These are phyloP conservation scores for Watsonalla cultraria DNA, from an alignment of 2,888 invertebrate genomes.

Conservation along the genomic window DNA sequence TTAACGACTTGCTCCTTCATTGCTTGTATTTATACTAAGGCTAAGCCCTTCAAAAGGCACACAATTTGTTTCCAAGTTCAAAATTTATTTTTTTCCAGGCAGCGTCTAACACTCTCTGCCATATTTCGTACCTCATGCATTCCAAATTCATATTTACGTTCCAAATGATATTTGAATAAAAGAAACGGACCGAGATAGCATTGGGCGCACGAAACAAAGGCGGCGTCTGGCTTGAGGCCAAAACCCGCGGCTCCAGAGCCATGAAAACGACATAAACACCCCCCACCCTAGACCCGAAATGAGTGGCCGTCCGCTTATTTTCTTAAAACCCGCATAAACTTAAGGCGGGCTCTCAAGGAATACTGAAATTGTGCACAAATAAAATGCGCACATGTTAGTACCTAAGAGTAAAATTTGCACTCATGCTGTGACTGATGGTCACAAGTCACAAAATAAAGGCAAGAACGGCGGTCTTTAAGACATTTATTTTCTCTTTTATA, in stretches of 20 bases:
- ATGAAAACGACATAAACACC: conserved; percentile 70
- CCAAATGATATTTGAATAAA: conserved; percentile 31
- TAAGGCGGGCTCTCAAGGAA: conserved; percentile 55
- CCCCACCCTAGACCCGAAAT: conserved; percentile 56
- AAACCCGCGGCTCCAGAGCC: conserved; percentile 48
- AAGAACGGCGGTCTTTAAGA: no score
- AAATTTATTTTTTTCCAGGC: neutral
- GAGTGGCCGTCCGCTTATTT: conserved; percentile 75
- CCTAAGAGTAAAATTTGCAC: neutral
- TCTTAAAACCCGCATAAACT: conserved; percentile 72
- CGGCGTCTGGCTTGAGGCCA: conserved; percentile 63
- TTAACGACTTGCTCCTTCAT: no score
- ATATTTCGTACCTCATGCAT: neutral
- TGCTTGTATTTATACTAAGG: no score
- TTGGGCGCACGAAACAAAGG: conserved; percentile 55
- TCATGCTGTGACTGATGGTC: neutral
- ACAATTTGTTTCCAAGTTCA: neutral
- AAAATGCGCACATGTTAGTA: conserved; percentile 8
- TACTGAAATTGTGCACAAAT: conserved; percentile 42
- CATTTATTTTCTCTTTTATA: no score
- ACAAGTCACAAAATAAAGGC: no score
- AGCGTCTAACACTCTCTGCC: neutral
- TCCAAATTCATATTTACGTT: conserved; percentile 24
- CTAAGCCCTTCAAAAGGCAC: no score
- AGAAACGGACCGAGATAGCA: conserved; percentile 38